Evolutionary conservation across 2,113 vertebrate genomes (phyloP).

Genomic region (Grus americana): DNA sequence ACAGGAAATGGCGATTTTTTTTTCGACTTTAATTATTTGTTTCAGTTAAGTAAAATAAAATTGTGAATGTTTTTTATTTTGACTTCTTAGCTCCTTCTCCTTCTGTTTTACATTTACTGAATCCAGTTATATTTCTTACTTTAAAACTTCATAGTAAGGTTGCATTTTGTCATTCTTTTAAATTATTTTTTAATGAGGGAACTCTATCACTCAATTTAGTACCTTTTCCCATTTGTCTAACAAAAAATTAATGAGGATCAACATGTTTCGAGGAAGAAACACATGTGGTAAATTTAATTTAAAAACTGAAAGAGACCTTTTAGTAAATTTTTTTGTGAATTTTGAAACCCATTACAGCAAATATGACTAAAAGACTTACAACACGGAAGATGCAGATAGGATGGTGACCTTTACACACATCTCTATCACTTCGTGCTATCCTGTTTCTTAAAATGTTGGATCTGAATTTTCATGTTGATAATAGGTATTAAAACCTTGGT

Average conservation of each 20-base stretch:
- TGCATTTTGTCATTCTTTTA: neutral
- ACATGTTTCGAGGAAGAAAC: neutral
- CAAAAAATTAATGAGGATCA: neutral
- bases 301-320: neutral
- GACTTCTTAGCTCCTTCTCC: neutral
- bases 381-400: neutral
- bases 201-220: neutral
- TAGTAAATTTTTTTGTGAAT: fast-evolving
- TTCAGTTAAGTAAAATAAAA: neutral
- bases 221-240: neutral
- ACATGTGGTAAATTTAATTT: fast-evolving
- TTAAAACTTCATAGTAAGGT: neutral
- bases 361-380: neutral
- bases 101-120: neutral
- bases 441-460: neutral
- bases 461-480: neutral
- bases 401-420: neutral
- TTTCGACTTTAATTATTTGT: neutral
- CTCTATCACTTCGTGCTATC: neutral
- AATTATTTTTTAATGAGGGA: neutral
- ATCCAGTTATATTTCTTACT: neutral
- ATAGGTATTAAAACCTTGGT: neutral
- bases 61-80: neutral
- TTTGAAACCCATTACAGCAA: neutral
- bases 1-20: neutral